Base-by-base conservation (phyloP, 2,888 invertebrate genomes). In the Drosophila neutralis region DNA sequence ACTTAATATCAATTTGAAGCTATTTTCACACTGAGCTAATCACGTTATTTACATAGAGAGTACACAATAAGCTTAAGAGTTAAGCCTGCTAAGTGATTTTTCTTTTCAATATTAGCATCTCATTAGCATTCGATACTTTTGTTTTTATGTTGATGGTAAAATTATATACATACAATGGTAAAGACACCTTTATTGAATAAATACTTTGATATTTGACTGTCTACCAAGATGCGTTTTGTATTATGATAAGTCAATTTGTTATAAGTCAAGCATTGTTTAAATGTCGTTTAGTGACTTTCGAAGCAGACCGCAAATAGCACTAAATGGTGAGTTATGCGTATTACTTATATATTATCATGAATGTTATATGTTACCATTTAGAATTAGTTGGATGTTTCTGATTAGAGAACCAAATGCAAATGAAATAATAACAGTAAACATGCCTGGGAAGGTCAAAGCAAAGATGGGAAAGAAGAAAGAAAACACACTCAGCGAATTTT, bases 121-220 rank as follows among this genome's bases (percentile, higher is more conserved):
- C 89, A 89, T 89, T 90, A 89, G 90, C 89, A 90, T 89, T 87
- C 87, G 76, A 73, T 80, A 75, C 65, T 69, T 76, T 76, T 74
- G 53, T 56, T 69, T 69, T 60, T 49, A 61, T 67, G 59, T 69
- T 62, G 36, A 69, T 63, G 52, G 45, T 70, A 69, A 67, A 57
- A 68, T 78, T 78, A 68, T 71, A 71, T 68, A 75, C 65, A 78
- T 71, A 68, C 61, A 59, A 60, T 71, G 24, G 27, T 38, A 62
- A 69, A 61, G 35, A 71, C 51, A 69, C 59, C 54, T 74, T 71
- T 74, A 58, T 64, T 62, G 51, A 8, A 24, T 45, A 45, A 24
- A 73, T 76, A 71, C 48, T 58, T 73, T 65, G 52, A 57, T 42
- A n/a, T 68, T 67, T 42, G 51, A 57, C 66, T 62, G 53, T 56